Evolutionary conservation across 2,888 invertebrate genomes (phyloP), one percentile per base, ranked within the genome.

Genomic region (Augochlorella aurata): DNA sequence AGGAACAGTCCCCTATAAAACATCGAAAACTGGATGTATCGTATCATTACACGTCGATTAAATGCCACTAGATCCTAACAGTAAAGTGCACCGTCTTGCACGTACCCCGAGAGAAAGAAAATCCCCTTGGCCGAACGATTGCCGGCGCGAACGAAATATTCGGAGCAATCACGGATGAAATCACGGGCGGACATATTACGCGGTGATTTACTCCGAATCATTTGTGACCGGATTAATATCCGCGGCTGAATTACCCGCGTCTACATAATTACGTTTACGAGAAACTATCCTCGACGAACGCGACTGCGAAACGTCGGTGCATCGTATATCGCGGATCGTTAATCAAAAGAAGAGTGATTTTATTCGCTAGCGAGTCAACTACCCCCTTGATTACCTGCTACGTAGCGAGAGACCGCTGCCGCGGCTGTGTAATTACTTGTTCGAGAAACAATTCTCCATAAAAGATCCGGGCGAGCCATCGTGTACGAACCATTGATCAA

Each of bases 341-440:
- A 58, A 58, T 58, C 58, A 58, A 58, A 58, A 58, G 58, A 58
- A 58, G 58, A 58, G 58, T 58, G 58, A 58, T 58, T 58, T 58
- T 58, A 58, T 58, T 58, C 24, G 58, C 58, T 58, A 14, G 21
- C 58, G 14, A 58, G 58, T 24, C 58, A 58, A 58, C 58, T 24
- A 58, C 58, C 58, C 58, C 24, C 58, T 58, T 58, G 58, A 58
- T 58, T 58, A 58, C 58, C 58, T 24, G 24, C 58, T 58, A 58
- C 7, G 38, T 7, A 38, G 38, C 38, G 58, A 24, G 24, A 21
- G 24, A 24, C 58, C 2, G 58, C 58, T 58, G 58, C 58, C 24
- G 58, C 58, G 58, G 21, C 21, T 58, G 58, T 58, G 58, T 58
- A 58, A 58, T 58, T 58, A 58, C 58, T 58, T 5, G 58, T 58